Base-by-base conservation (phyloP, 1,140 invertebrate genomes). In the Leptopilina boulardi region DNA sequence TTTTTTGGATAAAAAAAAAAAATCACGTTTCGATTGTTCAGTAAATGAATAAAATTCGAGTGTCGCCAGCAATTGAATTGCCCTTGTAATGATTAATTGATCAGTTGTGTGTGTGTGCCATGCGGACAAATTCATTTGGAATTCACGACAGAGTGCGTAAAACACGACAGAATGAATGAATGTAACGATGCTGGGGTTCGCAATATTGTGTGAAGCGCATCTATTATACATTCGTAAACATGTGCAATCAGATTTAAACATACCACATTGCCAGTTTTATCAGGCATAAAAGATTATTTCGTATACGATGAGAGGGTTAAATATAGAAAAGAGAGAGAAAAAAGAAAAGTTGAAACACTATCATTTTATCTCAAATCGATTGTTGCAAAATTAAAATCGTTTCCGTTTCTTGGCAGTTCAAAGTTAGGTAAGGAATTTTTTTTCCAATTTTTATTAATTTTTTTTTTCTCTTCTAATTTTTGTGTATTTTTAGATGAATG, bases 141-240 rank as follows among this genome's bases (percentile, higher is more conserved):
- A 66, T 66, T 23, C 59, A 66, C 59, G 59, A 66, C 59, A 30
- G 59, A 66, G 30, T 66, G 59, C 59, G 59, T 66, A 66, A 66
- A 66, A 66, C 59, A 66, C 59, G 59, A 66, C 59, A 66, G 26
- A 66, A 66, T 66, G 59, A 66, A 66, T 66, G 23, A 66, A 66
- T 66, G 21, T 23, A 66, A 15, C 59, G 59, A 30, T 23, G 59
- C 59, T 38, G 34, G 13, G 59, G 4, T 34, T 66, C 21, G 59
- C 26, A 66, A 66, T 38, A 38, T 66, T 66, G 59, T 66, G 59
- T 30, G 59, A 66, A 66, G 59, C 59, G 59, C 23, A 66, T 66
- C 59, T 66, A 66, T 66, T 66, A 66, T 66, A 34, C 59, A 66
- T 66, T 66, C 59, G 59, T 66, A 66, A 66, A 66, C 59, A 66